Base-by-base conservation (phyloP, 2,113 vertebrate genomes). In the Melanerpes formicivorus region DNA sequence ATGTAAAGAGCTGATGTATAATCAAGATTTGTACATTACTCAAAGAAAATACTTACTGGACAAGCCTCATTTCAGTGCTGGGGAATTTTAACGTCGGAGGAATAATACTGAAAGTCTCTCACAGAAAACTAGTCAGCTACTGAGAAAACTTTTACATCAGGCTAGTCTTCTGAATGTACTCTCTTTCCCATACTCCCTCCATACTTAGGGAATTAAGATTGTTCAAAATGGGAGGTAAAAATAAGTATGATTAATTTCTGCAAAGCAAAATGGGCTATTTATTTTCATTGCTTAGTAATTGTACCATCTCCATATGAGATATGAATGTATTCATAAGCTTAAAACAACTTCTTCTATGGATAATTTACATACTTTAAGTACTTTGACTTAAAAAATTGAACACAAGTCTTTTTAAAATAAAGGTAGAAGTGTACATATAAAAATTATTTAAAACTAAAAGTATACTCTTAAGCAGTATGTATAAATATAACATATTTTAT, bases 401-500 rank as follows among this genome's bases (percentile, higher is more conserved):
- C 97, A 40, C 90, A 97, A 93, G 90, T 97, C 80, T 96, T 96
- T 97, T 97, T 97, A 98, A 98, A 98, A 93, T 98, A 98, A 98
- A 97, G 95, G 94, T 97, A 97, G 97, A 97, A 97, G 97, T 98
- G 37, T 97, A 97, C 94, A 97, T 98, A 97, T 98, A 98, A 97
- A 97, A 98, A 97, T 92, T 89, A 97, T 95, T 97, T 96, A 96
- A 98, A 98, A 98, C 96, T 97, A 97, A 99, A 99, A 97, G 97
- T 97, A 97, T 98, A 97, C 96, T 97, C 90, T 97, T 90, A 97
- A 97, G 95, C 94, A 97, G 96, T 98, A 98, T 98, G 98, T 98
- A 98, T 98, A 98, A 98, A 99, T 98, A 98, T 98, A 98, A 98
- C 91, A 96, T 96, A 97, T 97, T 92, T 98, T 70, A 97, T 96